A percentile compares a stretch with the other conserved stretches of the same genome.
Evolutionary conservation across 2,888 invertebrate genomes (phyloP).

Genomic region (Calameuta pallipes): DNA sequence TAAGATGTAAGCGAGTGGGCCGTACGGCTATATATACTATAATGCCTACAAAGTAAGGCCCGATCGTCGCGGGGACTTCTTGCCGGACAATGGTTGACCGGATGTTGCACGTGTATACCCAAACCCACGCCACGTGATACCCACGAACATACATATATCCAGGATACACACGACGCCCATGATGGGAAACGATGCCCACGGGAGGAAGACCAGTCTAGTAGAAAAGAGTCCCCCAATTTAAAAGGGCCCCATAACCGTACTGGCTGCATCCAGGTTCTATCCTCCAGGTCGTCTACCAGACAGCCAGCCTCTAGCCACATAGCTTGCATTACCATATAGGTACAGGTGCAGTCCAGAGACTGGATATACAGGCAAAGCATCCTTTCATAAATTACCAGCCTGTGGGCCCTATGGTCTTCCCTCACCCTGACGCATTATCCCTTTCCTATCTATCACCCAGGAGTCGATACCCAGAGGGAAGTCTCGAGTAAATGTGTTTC

Average conservation of each 20-base stretch:
- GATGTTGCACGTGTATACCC: conserved; percentile 52
- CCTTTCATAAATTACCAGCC: conserved; percentile 31
- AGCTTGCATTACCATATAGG: conserved; percentile 40
- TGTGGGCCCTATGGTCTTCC: conserved; percentile 11
- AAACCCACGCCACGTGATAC: conserved; percentile 51
- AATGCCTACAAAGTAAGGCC: conserved; percentile 40
- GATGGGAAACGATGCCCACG: not conserved
- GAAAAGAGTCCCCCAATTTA: too few species aligned
- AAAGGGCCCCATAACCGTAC: too few species aligned
- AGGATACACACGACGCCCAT: not conserved
- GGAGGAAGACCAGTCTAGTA: not conserved
- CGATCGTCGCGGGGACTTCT: conserved; percentile 36
- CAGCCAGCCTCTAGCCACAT: too few species aligned
- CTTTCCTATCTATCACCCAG: not conserved
- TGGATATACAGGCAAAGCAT: conserved; percentile 23
- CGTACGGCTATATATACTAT: conserved; percentile 1
- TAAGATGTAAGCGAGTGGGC: conserved; percentile 20
- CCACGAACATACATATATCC: not conserved
- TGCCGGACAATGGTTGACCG: conserved; percentile 56
- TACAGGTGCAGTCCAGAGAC: conserved; percentile 29
- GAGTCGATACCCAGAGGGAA: not conserved
- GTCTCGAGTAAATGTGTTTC: not conserved
- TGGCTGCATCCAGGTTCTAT: too few species aligned
- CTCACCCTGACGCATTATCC: conserved; percentile 15
- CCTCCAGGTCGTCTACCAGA: too few species aligned